Evolutionary conservation across 2,888 invertebrate species (phyloP).

Genomic region (Pantelozetes paolii): DNA sequence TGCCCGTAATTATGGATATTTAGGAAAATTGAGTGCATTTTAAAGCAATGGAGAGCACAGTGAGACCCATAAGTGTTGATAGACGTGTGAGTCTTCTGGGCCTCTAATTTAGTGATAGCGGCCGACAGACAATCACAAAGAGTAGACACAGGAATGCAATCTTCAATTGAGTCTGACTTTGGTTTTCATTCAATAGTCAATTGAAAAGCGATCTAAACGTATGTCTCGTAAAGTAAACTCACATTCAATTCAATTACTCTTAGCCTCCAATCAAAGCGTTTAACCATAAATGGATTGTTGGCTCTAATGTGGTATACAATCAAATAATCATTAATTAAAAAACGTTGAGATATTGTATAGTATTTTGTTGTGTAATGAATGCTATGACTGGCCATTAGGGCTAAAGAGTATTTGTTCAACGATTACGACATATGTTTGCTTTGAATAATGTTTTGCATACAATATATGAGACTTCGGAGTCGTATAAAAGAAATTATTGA

Average conservation of each 20-base stretch:
- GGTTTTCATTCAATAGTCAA: background rate
- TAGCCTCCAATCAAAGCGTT: background rate
- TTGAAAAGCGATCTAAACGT: background rate
- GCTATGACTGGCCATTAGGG: background rate
- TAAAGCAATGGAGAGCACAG: background rate
- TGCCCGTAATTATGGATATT: background rate
- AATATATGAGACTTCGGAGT: background rate
- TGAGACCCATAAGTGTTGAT: constrained; percentile 21
- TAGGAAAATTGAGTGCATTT: background rate
- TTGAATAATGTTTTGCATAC: constrained; percentile 28
- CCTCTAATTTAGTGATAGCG: constrained; percentile 26
- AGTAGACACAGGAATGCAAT: background rate
- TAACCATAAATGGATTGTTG: constrained; percentile 9
- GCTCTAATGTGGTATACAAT: background rate
- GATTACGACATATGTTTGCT: constrained; percentile 30
- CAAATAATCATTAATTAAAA: constrained; percentile 33
- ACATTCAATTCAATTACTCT: background rate
- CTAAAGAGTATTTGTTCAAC: constrained; percentile 15
- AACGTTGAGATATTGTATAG: background rate
- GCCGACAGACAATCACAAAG: constrained; percentile 33
- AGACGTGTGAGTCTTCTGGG: constrained; percentile 18
- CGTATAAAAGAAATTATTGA: background rate
- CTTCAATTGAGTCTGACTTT: background rate
- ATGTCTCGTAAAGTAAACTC: background rate
- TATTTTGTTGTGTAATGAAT: constrained; percentile 24